phyloP scores from a whole-genome alignment of 1,140 invertebrate genomes.

The Catajapyx aquilonaris region DNA sequence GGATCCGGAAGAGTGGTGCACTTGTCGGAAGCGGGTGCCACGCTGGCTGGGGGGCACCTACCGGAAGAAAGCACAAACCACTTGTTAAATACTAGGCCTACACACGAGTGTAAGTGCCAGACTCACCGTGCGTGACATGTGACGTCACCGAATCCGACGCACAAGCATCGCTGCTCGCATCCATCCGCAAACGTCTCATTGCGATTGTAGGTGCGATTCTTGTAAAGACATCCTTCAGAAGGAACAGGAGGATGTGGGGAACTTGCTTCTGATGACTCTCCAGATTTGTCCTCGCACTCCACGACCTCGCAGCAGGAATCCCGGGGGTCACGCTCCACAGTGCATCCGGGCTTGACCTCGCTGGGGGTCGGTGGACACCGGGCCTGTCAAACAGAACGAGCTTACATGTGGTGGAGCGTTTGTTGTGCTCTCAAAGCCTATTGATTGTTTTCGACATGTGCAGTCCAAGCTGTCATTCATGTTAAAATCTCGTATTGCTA shows the following conservation, averaged over 20 bases:
- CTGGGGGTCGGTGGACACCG: too few species aligned
- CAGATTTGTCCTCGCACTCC: conserved; percentile 11
- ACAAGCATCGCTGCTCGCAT: conserved; percentile 52
- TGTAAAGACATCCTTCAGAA: conserved; percentile 42
- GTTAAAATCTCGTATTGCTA: too few species aligned
- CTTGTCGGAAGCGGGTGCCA: conserved; percentile 25
- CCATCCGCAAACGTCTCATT: conserved; percentile 53
- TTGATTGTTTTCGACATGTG: too few species aligned
- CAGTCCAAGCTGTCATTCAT: too few species aligned
- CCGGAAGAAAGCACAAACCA: neutral
- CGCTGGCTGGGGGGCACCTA: neutral
- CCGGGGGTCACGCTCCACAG: too few species aligned
- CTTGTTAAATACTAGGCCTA: neutral
- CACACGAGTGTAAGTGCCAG: too few species aligned
- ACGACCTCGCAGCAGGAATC: too few species aligned
- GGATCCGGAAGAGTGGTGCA: conserved; percentile 51
- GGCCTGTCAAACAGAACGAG: too few species aligned
- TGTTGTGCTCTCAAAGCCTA: too few species aligned
- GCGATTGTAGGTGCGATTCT: conserved; percentile 44
- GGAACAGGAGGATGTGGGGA: conserved; percentile 17
- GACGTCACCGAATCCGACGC: conserved; percentile 43
- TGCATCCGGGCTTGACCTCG: too few species aligned
- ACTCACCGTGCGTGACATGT: conserved; percentile 43
- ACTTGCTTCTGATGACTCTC: too few species aligned
- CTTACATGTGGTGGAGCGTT: too few species aligned